Percentiles rank a stretch among this genome's conserved stretches.
Evolutionary conservation across 2,797 vertebrate genomes (phyloP).

Genomic region (Tauraco hartlaubi): DNA sequence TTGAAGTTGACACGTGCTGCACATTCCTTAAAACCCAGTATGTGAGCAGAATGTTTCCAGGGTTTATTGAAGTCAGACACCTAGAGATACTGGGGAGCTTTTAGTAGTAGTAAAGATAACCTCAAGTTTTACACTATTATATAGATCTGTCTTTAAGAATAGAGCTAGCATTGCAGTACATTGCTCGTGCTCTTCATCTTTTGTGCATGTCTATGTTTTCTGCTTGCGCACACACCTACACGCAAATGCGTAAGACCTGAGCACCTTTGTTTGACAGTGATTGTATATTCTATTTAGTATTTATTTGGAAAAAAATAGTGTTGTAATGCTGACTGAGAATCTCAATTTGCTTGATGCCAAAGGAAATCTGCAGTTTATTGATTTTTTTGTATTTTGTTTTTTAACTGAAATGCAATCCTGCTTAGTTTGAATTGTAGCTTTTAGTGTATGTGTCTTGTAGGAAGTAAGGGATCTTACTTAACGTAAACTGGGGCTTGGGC

Average conservation of each 20-base stretch:
- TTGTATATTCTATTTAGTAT: neutral
- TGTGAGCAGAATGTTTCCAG: slow-evolving; percentile 51
- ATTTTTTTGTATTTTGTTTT: neutral
- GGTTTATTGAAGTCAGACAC: slow-evolving; percentile 24
- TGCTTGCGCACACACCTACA: neutral
- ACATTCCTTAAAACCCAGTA: slow-evolving; percentile 17
- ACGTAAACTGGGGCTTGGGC: neutral
- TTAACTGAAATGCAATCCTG: neutral
- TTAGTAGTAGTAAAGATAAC: slow-evolving; percentile 34
- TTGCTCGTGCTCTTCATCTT: neutral
- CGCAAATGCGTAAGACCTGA: neutral
- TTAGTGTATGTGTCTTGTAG: neutral
- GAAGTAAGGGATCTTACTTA: neutral
- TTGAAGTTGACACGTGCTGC: slow-evolving; percentile 56
- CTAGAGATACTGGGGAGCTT: slow-evolving; percentile 22
- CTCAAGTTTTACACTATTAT: slow-evolving; percentile 16
- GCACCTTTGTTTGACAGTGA: neutral
- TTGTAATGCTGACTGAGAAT: neutral
- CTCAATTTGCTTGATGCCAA: neutral
- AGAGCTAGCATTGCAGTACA: neutral
- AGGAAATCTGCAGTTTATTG: neutral
- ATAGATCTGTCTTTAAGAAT: slow-evolving; percentile 18
- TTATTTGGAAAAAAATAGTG: neutral
- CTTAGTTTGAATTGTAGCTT: neutral
- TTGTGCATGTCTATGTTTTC: neutral